Evolutionary conservation across 2,797 vertebrate species (phyloP), one percentile per base, ranked within the genome.

Genomic region (Australoheros facetus): DNA sequence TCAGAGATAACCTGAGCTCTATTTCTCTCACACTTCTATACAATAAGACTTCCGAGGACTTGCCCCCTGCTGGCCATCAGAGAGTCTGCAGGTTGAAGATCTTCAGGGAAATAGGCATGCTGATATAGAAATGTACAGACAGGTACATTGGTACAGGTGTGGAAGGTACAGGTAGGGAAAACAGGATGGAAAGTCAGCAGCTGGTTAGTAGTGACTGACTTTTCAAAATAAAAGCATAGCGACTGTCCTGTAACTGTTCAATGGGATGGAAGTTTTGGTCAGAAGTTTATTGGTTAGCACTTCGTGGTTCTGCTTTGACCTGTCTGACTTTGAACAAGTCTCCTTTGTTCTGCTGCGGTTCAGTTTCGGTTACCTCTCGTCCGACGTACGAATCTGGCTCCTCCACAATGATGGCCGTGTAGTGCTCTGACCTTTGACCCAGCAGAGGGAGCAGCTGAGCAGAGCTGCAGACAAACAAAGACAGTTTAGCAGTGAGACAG

Each of bases 391-490:
- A 93, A 4, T 84, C 79, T 0, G 89, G 83, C 0, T 92, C 90
- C 72, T 94, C 93, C 0, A 91, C 10, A 28, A 94, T 78, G 71
- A 93, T 16, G 73, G 90, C 93, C 0, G 72, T 90, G 85, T 85
- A 92, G 71, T 87, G 89, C 39, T 89, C 88, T 8, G 91, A 90
- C 88, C 73, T 88, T 56, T 87, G 90, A 85, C 92, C 93, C 16
- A 94, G n/a, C 5, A 92, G 82, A 62, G 92, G 89, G 3, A 93
- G 88, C 45, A 94, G 83, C 30, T 92, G 77, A 9, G 12, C 84
- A 17, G 91, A 84, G 55, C 92, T 93, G 21, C 55, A 85, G 21
- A 72, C 53, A 81, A 2, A 64, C 4, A 77, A n/a, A 45, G 23
- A 69, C 32, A 53, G 10, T 28, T 55, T 59, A 51, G 26, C 6